Evolutionary conservation across 2,888 invertebrate genomes (phyloP), one percentile per base, ranked within the genome.

Genomic region (Apamea anceps): DNA sequence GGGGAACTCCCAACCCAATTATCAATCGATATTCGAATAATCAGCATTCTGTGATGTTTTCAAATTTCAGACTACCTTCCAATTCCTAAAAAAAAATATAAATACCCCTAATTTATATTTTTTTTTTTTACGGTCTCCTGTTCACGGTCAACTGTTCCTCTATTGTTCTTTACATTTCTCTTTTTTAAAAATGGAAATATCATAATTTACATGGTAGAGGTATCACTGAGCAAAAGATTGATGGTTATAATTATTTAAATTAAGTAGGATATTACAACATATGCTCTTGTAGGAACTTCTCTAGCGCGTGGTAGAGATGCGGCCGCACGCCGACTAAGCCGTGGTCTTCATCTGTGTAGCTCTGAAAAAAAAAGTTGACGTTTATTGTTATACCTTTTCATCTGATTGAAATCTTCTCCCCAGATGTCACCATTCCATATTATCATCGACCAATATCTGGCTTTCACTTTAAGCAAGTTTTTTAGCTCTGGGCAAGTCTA

Each of bases 341-440:
- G 93, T 99, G 99, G 92, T 99, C 98, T 96, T 99, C 99, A 93
- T 99, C 99, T 0, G 99, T 98, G 95, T 99, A 99, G 85, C 99
- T 99, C 97, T 80, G 84, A 2, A 82, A 68, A 32, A 32, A 75
- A 51, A 18, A 2, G 1, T 37, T 74, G 1, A 18, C 57, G 6
- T 37, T 71, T 54, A 25, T 71, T 32, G 2, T 25, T 13, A 48
- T 32, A 51, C 15, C 15, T 32, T 71, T 15, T 48, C 1, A 48
- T 25, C 32, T 15, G 3, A 2, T 25, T 5, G 28, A 15, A 25
- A 71, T 51, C 2, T 32, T 15, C 25, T 67, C 8, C 15, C 51
- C 48, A 48, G 4, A 21, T 4, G 21, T 15, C 10, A 28, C 21
- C 21, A 75, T 51, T 63, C 25, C 12, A 2, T n/a, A 32, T 25